phyloP scores from a whole-genome alignment of 1,140 invertebrate genomes.

The Heliconius hermathena region DNA sequence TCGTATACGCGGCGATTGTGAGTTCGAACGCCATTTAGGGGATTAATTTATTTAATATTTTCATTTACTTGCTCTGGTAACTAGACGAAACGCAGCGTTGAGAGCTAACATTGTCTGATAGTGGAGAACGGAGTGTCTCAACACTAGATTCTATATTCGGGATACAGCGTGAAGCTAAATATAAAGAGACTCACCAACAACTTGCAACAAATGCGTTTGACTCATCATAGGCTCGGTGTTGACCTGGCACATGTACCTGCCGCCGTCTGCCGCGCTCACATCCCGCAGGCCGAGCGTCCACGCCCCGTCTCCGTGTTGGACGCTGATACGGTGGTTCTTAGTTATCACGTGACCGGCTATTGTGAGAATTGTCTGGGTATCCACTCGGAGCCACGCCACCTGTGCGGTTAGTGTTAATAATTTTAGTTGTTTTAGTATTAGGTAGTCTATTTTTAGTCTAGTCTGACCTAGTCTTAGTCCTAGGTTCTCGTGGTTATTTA shows the following conservation, averaged over 20 bases:
- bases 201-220: slow-evolving; percentile 91
- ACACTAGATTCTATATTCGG: too few species aligned
- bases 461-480: too few species aligned
- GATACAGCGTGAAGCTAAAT: not conserved
- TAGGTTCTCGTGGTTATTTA: too few species aligned
- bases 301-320: slow-evolving; percentile 90
- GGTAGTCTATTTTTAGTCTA: too few species aligned
- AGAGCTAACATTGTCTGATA: too few species aligned
- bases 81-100: too few species aligned
- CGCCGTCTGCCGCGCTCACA: slow-evolving; percentile 88
- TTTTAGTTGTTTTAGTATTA: too few species aligned
- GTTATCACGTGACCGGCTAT: slow-evolving; percentile 94
- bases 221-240: slow-evolving; percentile 96
- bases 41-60: too few species aligned
- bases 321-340: slow-evolving; percentile 91
- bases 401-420: slow-evolving; percentile 52
- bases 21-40: too few species aligned
- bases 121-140: too few species aligned
- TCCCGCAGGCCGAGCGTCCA: slow-evolving; percentile 92
- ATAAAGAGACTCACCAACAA: slow-evolving; percentile 87
- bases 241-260: slow-evolving; percentile 94
- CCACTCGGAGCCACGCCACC: slow-evolving; percentile 94
- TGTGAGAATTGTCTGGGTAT: slow-evolving; percentile 94
- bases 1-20: too few species aligned
- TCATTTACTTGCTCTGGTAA: too few species aligned